Conservation (phyloP, 1,140 invertebrate genomes). For the Adoxophyes honmai region DNA sequence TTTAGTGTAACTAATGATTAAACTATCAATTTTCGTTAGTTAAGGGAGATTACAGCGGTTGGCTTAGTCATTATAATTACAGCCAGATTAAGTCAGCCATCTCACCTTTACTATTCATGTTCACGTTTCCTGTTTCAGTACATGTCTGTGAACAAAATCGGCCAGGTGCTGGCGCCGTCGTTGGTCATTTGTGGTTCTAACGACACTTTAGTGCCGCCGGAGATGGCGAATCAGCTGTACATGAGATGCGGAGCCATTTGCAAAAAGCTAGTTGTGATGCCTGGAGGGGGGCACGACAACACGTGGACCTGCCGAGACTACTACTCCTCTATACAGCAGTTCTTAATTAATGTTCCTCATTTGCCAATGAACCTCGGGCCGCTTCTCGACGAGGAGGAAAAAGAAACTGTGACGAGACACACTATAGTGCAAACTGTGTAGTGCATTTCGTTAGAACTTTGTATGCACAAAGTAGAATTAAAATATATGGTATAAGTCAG, state of each 20-base stretch:
- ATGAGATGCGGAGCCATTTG: constrained; percentile 81
- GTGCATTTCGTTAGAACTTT: not conserved
- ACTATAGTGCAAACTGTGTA: constrained; percentile 41
- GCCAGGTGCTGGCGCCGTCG: constrained; percentile 81
- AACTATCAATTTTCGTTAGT: too few species aligned
- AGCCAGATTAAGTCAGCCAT: too few species aligned
- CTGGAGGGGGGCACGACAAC: constrained; percentile 91
- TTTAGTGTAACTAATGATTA: too few species aligned
- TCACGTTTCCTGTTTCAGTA: constrained; percentile 81
- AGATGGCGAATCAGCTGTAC: constrained; percentile 90
- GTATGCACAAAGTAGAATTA: too few species aligned
- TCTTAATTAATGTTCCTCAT: constrained; percentile 49
- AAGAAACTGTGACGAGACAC: constrained; percentile 26
- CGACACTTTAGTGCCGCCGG: constrained; percentile 89
- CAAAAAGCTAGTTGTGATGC: constrained; percentile 86
- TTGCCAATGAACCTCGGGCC: constrained; percentile 31
- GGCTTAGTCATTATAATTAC: too few species aligned
- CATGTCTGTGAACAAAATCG: constrained; percentile 84
- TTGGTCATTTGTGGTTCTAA: constrained; percentile 89
- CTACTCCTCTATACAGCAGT: constrained; percentile 52
- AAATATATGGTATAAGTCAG: too few species aligned
- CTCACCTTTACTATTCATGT: too few species aligned
- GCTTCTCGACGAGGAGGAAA: constrained; percentile 31
- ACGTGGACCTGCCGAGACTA: constrained; percentile 83
- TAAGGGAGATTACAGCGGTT: too few species aligned